These are phyloP conservation scores for Romanogobio albipinnatus DNA, from an alignment of 2,113 vertebrate genomes.

Conservation along the genomic window DNA sequence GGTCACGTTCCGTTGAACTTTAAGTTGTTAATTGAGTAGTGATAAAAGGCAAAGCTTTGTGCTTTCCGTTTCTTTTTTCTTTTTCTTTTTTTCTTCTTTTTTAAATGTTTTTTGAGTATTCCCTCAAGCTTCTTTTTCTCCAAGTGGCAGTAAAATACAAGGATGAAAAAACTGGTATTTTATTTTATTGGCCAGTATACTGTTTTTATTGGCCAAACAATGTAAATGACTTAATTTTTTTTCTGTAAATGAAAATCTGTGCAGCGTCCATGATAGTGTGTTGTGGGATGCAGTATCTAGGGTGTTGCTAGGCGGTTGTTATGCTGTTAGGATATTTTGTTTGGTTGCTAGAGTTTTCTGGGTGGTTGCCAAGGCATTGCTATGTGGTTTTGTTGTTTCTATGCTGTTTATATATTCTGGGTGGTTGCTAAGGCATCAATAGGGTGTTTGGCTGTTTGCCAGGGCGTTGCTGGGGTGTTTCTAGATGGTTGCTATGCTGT, in stretches of 20 bases:
- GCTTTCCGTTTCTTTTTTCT: background rate
- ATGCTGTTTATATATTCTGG: too few relatives aligned
- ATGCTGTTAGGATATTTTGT: background rate
- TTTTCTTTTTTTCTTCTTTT: too few relatives aligned
- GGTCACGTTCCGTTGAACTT: constrained; percentile 18
- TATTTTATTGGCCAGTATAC: too few relatives aligned
- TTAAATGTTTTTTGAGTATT: background rate
- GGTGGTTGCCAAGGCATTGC: too few relatives aligned
- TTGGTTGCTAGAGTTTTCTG: background rate
- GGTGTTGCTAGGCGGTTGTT: background rate
- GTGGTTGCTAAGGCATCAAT: background rate
- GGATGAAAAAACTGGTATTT: too few relatives aligned
- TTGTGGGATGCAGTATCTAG: background rate
- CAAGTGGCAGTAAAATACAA: background rate
- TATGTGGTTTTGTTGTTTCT: too few relatives aligned
- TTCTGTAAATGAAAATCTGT: too few relatives aligned
- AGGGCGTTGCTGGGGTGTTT: background rate
- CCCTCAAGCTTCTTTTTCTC: background rate
- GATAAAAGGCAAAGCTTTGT: constrained; percentile 9
- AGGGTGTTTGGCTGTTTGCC: background rate
- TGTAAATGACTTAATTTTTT: too few relatives aligned
- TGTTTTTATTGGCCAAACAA: too few relatives aligned
- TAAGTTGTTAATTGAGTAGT: constrained; percentile 6
- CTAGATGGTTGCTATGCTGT: too few relatives aligned
- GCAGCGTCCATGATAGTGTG: too few relatives aligned